Evolutionary conservation across 92 coral and sea anemone species (phyloP).

Genomic region (Micromussa lordhowensis): DNA sequence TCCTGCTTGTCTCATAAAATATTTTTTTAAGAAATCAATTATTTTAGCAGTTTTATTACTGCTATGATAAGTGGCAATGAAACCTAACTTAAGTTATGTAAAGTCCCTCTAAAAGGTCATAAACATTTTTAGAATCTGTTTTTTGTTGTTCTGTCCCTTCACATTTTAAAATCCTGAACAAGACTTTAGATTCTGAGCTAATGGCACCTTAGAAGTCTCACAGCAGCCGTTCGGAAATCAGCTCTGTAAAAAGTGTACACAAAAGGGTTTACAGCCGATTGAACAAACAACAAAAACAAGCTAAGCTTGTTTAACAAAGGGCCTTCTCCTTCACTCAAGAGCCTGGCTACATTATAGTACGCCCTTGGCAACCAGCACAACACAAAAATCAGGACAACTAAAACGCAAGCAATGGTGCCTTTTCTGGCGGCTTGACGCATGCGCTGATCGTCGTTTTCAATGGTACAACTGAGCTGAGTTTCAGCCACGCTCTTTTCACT

Average conservation of each 20-base stretch:
- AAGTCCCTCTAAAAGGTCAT: too few species aligned
- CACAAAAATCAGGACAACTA: conserved; percentile 65
- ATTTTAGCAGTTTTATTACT: too few species aligned
- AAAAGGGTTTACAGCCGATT: conserved; percentile 70
- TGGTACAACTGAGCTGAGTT: neutral
- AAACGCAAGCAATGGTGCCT: conserved; percentile 77
- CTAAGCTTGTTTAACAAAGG: conserved; percentile 54
- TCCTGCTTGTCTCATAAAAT: too few species aligned
- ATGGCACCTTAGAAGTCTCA: neutral
- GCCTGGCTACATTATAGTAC: conserved; percentile 59
- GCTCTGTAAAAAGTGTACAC: conserved; percentile 70
- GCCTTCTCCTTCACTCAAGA: conserved; percentile 56
- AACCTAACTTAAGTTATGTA: too few species aligned
- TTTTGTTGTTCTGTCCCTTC: too few species aligned
- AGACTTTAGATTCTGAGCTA: neutral
- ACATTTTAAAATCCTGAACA: too few species aligned
- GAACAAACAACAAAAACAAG: conserved; percentile 67
- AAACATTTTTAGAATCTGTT: too few species aligned
- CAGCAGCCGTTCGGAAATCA: conserved; percentile 58
- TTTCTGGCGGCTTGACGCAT: conserved; percentile 3
- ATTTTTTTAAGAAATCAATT: too few species aligned
- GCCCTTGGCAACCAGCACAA: conserved; percentile 77
- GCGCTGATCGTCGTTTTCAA: neutral
- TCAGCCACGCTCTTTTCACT: conserved; percentile 5
- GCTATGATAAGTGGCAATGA: too few species aligned